Conservation (phyloP, 1,140 invertebrate genomes). For the Drosophila sproati region DNA sequence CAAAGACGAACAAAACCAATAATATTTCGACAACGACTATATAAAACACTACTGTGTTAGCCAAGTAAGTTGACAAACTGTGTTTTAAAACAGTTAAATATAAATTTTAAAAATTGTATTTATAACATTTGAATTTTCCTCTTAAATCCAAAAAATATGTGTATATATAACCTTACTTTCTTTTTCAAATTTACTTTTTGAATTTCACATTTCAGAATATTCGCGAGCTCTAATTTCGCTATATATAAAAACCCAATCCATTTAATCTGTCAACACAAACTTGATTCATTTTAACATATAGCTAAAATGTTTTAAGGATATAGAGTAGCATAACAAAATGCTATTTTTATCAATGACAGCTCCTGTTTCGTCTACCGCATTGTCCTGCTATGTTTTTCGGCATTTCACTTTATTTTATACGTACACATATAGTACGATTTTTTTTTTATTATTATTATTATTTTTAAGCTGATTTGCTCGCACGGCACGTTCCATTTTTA, state of each 20-base stretch:
- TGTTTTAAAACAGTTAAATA: too few relatives aligned
- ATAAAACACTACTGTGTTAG: conserved; percentile 5
- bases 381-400: conserved; percentile 25
- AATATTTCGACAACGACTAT: neutral
- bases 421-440: conserved; percentile 31
- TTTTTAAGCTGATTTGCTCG: conserved; percentile 72
- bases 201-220: neutral
- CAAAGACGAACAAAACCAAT: neutral
- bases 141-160: too few relatives aligned
- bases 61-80: neutral
- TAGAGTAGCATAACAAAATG: conserved; percentile 5
- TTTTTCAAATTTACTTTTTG: neutral
- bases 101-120: too few relatives aligned
- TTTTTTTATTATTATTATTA: conserved; percentile 50
- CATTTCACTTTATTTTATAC: conserved; percentile 44
- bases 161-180: neutral
- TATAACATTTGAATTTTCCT: too few relatives aligned
- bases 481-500: conserved; percentile 69
- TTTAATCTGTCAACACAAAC: neutral
- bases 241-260: neutral
- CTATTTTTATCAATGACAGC: conserved; percentile 37
- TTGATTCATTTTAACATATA: neutral
- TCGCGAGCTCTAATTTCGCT: neutral
- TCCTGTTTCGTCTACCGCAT: conserved; percentile 22
- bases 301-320: neutral